phyloP scores from a whole-genome alignment of 2,888 invertebrate species.

The Scotopteryx bipunctaria region DNA sequence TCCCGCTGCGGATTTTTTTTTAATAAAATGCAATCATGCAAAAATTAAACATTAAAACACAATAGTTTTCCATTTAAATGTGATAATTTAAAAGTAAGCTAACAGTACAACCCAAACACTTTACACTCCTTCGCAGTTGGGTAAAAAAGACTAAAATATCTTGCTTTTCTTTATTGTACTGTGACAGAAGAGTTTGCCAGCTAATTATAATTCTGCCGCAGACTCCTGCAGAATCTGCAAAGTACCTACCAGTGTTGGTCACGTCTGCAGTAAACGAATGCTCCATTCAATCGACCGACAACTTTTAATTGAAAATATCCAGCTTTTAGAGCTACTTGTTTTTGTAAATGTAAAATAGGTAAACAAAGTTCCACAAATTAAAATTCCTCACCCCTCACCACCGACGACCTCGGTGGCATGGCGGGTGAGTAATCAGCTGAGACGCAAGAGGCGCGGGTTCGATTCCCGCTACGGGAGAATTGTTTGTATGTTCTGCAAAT shows the following conservation, averaged over 20 bases:
- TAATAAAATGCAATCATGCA: too few relatives aligned
- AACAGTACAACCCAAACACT: neutral
- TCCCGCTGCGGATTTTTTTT: too few relatives aligned
- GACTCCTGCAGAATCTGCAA: slow-evolving; percentile 46
- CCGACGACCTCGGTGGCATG: too few relatives aligned
- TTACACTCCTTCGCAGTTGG: neutral
- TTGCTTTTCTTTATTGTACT: neutral
- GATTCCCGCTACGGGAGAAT: too few relatives aligned
- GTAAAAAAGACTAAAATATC: too few relatives aligned
- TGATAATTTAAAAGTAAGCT: too few relatives aligned
- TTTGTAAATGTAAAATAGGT: slow-evolving; percentile 1
- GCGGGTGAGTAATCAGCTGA: too few relatives aligned
- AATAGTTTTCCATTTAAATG: too few relatives aligned
- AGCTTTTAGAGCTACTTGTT: slow-evolving; percentile 3
- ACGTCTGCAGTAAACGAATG: slow-evolving; percentile 38
- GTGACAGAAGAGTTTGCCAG: slow-evolving; percentile 42
- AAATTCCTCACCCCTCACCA: too few relatives aligned
- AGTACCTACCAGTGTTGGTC: slow-evolving; percentile 42
- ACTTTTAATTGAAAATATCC: slow-evolving; percentile 40
- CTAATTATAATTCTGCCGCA: slow-evolving; percentile 64
- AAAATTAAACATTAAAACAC: too few relatives aligned
- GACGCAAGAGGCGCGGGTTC: too few relatives aligned
- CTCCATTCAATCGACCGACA: slow-evolving; percentile 39
- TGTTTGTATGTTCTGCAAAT: too few relatives aligned
- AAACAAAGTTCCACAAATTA: neutral